phyloP scores from a whole-genome alignment of 1,140 invertebrate species.

The Papilio polytes region DNA sequence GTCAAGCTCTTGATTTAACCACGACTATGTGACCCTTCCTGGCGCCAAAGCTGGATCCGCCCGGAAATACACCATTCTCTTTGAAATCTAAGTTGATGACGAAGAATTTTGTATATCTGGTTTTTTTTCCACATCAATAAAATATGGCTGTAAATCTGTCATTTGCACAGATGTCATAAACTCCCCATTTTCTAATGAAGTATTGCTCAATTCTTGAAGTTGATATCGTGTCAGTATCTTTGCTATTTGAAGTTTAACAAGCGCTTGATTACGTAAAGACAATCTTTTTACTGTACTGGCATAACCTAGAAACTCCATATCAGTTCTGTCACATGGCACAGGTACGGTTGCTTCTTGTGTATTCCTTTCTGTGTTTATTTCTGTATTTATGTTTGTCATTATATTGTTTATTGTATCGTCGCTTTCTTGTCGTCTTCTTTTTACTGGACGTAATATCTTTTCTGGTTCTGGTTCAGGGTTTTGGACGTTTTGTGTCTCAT shows the following conservation, averaged over 20 bases:
- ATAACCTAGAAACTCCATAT: conserved; percentile 36
- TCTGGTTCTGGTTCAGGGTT: conserved; percentile 23
- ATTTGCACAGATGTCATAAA: background rate
- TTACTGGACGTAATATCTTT: conserved; percentile 24
- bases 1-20: no score
- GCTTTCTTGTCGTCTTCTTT: conserved; percentile 25
- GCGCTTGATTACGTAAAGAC: conserved; percentile 22
- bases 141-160: background rate
- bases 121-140: background rate
- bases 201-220: conserved; percentile 24
- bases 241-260: conserved; percentile 36
- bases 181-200: background rate
- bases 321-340: conserved; percentile 26
- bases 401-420: conserved; percentile 9
- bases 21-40: no score
- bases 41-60: no score
- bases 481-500: conserved; percentile 6
- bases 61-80: no score
- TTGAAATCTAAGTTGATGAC: background rate
- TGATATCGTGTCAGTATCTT: conserved; percentile 24
- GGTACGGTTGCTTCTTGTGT: background rate
- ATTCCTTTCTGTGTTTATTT: background rate
- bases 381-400: conserved; percentile 19
- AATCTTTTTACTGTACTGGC: conserved; percentile 14
- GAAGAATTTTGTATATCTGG: background rate